phyloP scores from a whole-genome alignment of 2,797 vertebrate species.

The Choloepus didactylus region DNA sequence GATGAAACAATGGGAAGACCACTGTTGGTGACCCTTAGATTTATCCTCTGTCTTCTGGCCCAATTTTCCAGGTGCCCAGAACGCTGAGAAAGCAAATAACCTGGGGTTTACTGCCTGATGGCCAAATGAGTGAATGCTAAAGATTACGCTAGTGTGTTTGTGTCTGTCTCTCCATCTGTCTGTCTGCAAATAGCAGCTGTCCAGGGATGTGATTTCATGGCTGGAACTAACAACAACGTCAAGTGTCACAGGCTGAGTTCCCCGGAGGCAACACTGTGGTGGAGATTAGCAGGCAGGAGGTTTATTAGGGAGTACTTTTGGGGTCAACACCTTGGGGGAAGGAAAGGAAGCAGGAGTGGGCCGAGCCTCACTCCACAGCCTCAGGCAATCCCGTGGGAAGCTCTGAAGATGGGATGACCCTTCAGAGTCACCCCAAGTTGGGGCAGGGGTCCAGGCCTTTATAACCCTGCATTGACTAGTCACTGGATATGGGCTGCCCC shows the following conservation, averaged over 20 bases:
- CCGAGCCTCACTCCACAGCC: background rate
- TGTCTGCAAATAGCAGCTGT: background rate
- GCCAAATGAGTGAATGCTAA: background rate
- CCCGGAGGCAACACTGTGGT: background rate
- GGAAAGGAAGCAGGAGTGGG: background rate
- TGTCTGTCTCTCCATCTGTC: too few relatives aligned
- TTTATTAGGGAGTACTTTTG: background rate
- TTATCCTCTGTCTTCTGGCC: background rate
- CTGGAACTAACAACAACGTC: background rate
- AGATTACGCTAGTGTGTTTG: too few relatives aligned
- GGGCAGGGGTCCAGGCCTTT: background rate
- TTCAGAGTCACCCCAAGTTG: background rate
- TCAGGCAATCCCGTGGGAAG: background rate
- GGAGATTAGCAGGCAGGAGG: fast-evolving
- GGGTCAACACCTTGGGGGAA: background rate
- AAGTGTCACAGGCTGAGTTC: background rate
- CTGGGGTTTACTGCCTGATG: background rate
- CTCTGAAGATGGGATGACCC: background rate
- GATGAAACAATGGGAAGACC: background rate
- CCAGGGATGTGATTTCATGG: background rate
- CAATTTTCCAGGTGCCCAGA: background rate
- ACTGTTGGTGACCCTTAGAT: too few relatives aligned
- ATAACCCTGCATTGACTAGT: background rate
- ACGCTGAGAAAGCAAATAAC: background rate
- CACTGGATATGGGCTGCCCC: background rate